Evolutionary conservation across 2,113 vertebrate genomes (phyloP).

Genomic region (Tautogolabrus adspersus): DNA sequence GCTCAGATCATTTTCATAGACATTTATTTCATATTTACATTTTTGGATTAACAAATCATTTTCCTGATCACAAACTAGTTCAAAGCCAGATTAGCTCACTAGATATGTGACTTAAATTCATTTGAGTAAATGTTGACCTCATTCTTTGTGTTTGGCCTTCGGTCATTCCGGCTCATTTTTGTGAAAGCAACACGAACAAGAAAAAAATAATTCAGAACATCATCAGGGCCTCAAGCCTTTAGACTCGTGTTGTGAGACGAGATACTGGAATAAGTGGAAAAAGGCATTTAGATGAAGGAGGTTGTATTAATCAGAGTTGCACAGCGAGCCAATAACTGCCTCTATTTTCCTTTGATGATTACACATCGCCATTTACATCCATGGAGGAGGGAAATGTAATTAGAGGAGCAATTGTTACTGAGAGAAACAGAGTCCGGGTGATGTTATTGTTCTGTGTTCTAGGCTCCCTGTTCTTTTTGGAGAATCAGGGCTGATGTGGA

Average conservation of each 20-base stretch:
- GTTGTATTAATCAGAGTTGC: conserved; percentile 75
- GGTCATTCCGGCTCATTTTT: conserved; percentile 31
- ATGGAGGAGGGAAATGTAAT: conserved; percentile 76
- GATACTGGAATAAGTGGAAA: conserved; percentile 52
- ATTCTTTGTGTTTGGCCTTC: conserved; percentile 41
- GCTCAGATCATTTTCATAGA: too few species aligned
- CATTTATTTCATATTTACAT: too few species aligned
- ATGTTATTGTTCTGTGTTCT: conserved; percentile 62
- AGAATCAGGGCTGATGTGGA: conserved; percentile 37
- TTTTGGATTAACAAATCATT: neutral
- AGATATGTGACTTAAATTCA: neutral
- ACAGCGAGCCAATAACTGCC: conserved; percentile 62
- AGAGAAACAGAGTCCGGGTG: conserved; percentile 52
- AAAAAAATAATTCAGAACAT: conserved; percentile 48
- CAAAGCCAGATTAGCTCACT: too few species aligned
- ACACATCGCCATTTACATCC: conserved; percentile 76
- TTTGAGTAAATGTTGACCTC: conserved; percentile 31
- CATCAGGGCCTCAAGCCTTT: conserved; percentile 34
- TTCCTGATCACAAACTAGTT: neutral
- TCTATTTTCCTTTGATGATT: conserved; percentile 81
- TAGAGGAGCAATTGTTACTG: conserved; percentile 57
- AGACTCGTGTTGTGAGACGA: conserved; percentile 46
- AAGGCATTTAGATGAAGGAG: conserved; percentile 58
- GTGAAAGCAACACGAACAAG: conserved; percentile 38
- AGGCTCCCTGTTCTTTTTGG: conserved; percentile 33